Base-by-base conservation (phyloP, 2,797 vertebrate species). In the Octomys mimax region DNA sequence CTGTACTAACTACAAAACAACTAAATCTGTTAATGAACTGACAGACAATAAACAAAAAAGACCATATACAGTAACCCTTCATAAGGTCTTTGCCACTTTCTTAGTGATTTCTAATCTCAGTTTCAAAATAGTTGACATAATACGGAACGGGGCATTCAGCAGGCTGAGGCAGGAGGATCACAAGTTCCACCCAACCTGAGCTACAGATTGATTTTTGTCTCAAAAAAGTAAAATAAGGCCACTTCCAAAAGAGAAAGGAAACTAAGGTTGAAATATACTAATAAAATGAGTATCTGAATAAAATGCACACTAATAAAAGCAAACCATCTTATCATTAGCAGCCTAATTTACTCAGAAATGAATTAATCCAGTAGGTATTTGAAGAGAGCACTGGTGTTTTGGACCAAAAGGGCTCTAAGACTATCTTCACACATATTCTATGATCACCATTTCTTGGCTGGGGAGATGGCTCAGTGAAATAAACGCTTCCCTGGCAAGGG, bases 301-400 rank as follows among this genome's bases (percentile, higher is more conserved):
- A 42, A 75, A 6, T 39, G 19, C n/a, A 39, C 39, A 71, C 68
- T 36, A 75, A 42, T 46, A 84, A 90, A 52, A 14, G 62, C 2
- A 84, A 88, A 16, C 4, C 59, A 70, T 12, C 95, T 93, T 85
- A 73, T 1, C 33, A 52, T 62, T 4, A 73, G 21, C 62, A 68
- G 26, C 12, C 88, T 28, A 84, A n/a, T 93, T 86, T 73, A 92
- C 80, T 94, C 73, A 79, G 80, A 92, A 96, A 92, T n/a, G 71
- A 46, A 54, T 11, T 90, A 81, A 82, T 78, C 88, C 39, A 78
- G 87, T 21, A 91, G 36, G 91, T 6, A 83, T 70, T 22, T 83
- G 42, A 77, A 91, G 68, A 31, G 52, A 94, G 1, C 26, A 79
- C 31, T 46, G 82, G 16, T 79, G 52, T 85, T 84, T 79, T 26